phyloP scores from a whole-genome alignment of 1,140 invertebrate genomes.

The Rhysida immarginata region DNA sequence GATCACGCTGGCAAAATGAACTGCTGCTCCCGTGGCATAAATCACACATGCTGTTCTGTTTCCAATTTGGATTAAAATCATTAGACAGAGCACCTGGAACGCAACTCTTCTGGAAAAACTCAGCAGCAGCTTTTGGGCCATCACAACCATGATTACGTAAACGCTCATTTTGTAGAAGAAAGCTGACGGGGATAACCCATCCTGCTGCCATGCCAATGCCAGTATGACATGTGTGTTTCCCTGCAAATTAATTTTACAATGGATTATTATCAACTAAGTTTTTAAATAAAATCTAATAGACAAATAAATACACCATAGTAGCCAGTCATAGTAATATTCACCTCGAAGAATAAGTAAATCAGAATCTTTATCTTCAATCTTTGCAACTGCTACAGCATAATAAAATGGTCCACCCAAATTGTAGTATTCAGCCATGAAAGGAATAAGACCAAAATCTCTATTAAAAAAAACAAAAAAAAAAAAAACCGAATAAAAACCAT shows the following conservation, averaged over 20 bases:
- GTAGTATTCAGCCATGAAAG: constrained; percentile 79
- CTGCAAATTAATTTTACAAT: no score
- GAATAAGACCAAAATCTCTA: constrained; percentile 55
- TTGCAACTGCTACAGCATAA: constrained; percentile 86
- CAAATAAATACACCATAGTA: constrained; percentile 16
- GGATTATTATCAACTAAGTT: no score
- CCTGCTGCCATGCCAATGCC: constrained; percentile 84
- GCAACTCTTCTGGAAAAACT: constrained; percentile 63
- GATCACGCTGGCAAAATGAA: constrained; percentile 63
- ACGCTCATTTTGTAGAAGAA: constrained; percentile 81
- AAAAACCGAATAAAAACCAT: no score
- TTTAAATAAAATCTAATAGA: constrained; percentile 18
- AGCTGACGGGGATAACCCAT: constrained; percentile 88
- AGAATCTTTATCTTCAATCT: constrained; percentile 67
- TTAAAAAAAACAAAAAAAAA: constrained; percentile 3
- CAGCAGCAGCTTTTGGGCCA: constrained; percentile 66
- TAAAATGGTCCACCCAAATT: constrained; percentile 69
- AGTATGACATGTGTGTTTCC: constrained; percentile 75
- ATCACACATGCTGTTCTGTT: constrained; percentile 76
- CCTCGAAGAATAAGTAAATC: constrained; percentile 76
- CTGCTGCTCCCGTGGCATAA: constrained; percentile 76
- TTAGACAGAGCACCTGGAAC: constrained; percentile 37
- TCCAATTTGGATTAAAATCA: constrained; percentile 61
- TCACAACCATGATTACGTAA: constrained; percentile 84
- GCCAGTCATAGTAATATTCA: constrained; percentile 14